Percentiles rank a stretch among this genome's conserved stretches.
These are phyloP conservation scores for Drosophila gaucha DNA, from an alignment of 2,888 invertebrate species.

Conservation along the genomic window DNA sequence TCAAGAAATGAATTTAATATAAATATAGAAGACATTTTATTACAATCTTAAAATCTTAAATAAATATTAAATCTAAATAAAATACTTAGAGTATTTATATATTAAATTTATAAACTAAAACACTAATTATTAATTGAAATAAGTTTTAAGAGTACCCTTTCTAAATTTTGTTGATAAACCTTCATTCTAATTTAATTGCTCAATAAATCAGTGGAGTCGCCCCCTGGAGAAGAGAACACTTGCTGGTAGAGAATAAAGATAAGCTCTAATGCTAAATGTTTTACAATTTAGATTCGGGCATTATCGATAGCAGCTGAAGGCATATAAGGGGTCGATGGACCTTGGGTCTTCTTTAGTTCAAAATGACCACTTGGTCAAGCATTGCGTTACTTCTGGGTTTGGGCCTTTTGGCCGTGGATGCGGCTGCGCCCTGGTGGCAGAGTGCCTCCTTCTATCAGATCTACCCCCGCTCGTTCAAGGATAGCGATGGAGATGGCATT, in stretches of 20 bases:
- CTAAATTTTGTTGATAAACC: no score
- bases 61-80: no score
- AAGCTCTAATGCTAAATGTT: conserved; percentile 30
- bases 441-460: conserved; percentile 93
- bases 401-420: conserved; percentile 54
- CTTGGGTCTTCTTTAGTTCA: conserved; percentile 46
- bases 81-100: no score
- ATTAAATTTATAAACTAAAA: neutral
- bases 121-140: neutral
- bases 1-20: no score
- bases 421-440: conserved; percentile 90
- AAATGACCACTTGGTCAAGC: conserved; percentile 57
- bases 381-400: conserved; percentile 58
- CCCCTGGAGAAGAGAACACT: neutral
- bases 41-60: no score
- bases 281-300: conserved; percentile 30
- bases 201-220: conserved; percentile 40
- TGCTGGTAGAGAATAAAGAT: conserved; percentile 29
- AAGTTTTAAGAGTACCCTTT: neutral
- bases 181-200: conserved; percentile 6
- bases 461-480: conserved; percentile 93
- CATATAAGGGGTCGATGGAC: conserved; percentile 53
- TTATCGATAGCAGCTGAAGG: conserved; percentile 15
- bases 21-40: no score
- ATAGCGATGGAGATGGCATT: conserved; percentile 92